phyloP scores from a whole-genome alignment of 92 coral and sea anemone genomes.

The Parazoanthus atlanticus region DNA sequence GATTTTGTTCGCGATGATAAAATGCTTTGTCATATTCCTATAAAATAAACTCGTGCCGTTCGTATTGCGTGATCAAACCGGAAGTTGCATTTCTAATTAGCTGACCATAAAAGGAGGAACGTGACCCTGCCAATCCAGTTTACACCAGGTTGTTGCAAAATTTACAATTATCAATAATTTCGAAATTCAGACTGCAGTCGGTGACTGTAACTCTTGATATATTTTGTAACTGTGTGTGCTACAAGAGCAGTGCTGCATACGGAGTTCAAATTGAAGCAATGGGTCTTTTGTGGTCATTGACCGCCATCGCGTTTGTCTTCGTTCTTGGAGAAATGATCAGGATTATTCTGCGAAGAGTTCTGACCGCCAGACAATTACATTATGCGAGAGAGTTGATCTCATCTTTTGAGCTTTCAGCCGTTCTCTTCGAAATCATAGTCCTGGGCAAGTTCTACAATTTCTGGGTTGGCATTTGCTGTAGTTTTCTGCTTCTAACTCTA shows the following conservation, averaged over 20 bases:
- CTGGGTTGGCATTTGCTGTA: constrained; percentile 63
- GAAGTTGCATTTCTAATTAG: background rate
- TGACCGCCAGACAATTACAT: constrained; percentile 43
- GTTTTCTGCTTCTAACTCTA: constrained; percentile 66
- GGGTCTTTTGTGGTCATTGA: constrained; percentile 76
- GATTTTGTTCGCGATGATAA: no score
- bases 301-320: constrained; percentile 63
- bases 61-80: background rate
- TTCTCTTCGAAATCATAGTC: constrained; percentile 83
- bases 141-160: constrained; percentile 17
- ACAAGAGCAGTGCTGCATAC: background rate
- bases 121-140: background rate
- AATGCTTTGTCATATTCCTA: no score
- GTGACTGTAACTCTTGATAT: background rate
- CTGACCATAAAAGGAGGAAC: background rate
- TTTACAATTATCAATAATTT: background rate
- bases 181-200: background rate
- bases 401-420: constrained; percentile 82
- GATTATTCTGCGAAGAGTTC: constrained; percentile 41
- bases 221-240: background rate
- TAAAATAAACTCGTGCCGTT: no score
- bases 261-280: constrained; percentile 27
- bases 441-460: constrained; percentile 82
- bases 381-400: constrained; percentile 81
- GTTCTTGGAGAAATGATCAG: constrained; percentile 73